Evolutionary conservation across 2,888 invertebrate species (phyloP), one percentile per base, ranked within the genome.

Genomic region (Parnassius apollo): DNA sequence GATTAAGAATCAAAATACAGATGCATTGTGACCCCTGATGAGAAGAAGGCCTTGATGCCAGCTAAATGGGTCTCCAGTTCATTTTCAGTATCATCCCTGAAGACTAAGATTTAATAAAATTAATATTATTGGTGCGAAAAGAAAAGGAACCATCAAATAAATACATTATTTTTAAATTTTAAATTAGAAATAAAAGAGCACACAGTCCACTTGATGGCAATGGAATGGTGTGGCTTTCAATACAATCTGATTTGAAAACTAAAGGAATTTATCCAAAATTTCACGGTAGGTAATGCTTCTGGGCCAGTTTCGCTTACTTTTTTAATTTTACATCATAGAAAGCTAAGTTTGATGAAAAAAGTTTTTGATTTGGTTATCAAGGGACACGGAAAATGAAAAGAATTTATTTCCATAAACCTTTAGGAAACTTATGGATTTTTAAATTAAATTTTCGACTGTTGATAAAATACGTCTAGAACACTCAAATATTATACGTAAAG

Each of bases 271-370:
- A n/a, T 46, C 11, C 46, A 46, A 46, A 46, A 46, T 46, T 46
- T 2, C 2, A 9, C 48, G 13, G 9, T 13, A 13, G 18, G 9
- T 12, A 0, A 46, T 48, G 49, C 49, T 13, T 49, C 13, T 49
- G 54, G 18, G 18, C 18, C 54, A 54, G 42, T 10, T n/a, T 44
- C 54, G 44, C 44, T 54, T 54, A 18, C n/a, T 42, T n/a, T 1
- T 18, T 54, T 54, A 44, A 54, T 54, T 54, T 7, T 10, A 44
- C 42, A 54, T 44, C 42, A 51, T 51, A 25, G 25, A 52, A 2
- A 35, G 42, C 18, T 11, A 50, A 54, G 54, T 54, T 54, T 54
- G 42, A 54, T 54, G 42, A 54, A 44, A 54, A 54, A 54, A 54
- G 42, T 54, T 54, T 54, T 42, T 44, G 53, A 54, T 54, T 54